Conservation (phyloP, 2,797 vertebrate species). For the Sorex maritimensis region DNA sequence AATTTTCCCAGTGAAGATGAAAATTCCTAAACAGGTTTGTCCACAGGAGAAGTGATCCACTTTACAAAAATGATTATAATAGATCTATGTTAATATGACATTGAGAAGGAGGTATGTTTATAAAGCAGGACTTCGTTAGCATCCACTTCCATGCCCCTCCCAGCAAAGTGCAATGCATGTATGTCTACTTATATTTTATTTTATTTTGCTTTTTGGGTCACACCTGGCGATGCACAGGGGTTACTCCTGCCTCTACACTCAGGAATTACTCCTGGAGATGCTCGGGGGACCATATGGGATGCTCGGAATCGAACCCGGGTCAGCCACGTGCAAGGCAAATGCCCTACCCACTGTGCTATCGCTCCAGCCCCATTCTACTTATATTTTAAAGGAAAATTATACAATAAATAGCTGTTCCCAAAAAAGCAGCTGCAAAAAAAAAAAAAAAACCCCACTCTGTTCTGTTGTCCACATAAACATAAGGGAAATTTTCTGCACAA, state of each 20-base stretch:
- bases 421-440: neutral
- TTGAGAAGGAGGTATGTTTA: neutral
- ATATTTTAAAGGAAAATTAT: neutral
- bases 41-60: neutral
- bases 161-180: neutral
- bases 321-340: no score
- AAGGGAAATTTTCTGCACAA: neutral
- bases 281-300: no score
- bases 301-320: no score
- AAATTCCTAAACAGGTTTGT: slow-evolving; percentile 24
- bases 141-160: no score
- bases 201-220: no score
- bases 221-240: no score
- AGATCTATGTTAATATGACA: slow-evolving; percentile 22
- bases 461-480: neutral
- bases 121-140: no score
- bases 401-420: neutral
- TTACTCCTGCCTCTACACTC: no score
- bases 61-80: slow-evolving; percentile 19
- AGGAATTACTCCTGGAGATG: no score
- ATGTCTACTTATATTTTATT: slow-evolving; percentile 2
- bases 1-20: neutral
- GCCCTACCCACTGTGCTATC: no score
- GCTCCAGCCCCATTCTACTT: neutral
- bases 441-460: no score